These are phyloP conservation scores for Albula goreensis DNA, from an alignment of 2,113 vertebrate genomes.

Conservation along the genomic window DNA sequence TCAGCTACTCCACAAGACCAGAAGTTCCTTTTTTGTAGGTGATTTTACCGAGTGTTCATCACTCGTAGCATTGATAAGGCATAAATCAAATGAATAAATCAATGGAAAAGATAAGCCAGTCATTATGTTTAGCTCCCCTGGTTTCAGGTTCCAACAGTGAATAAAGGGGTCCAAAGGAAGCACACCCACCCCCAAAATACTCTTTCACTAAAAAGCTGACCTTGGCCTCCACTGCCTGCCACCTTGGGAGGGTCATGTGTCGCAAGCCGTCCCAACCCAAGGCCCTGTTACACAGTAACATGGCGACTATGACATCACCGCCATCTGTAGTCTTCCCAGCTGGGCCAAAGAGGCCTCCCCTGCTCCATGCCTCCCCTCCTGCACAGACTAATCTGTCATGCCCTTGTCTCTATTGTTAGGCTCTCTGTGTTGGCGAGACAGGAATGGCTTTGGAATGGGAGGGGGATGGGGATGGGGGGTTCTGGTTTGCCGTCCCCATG, in stretches of 20 bases:
- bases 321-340: slow-evolving; percentile 31
- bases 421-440: slow-evolving; percentile 13
- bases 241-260: slow-evolving; percentile 46
- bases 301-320: slow-evolving; percentile 1
- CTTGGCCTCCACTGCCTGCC: slow-evolving; percentile 1
- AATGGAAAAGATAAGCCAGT: too few relatives aligned
- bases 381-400: slow-evolving; percentile 33
- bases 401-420: slow-evolving; percentile 8
- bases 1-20: too few relatives aligned
- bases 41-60: too few relatives aligned
- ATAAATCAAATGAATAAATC: too few relatives aligned
- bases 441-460: slow-evolving; percentile 7
- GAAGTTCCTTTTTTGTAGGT: too few relatives aligned
- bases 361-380: not conserved
- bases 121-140: not conserved
- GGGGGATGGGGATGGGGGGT: not conserved
- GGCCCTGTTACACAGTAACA: not conserved
- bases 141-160: not conserved
- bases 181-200: not conserved
- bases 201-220: not conserved
- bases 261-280: not conserved
- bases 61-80: too few relatives aligned
- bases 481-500: not conserved
- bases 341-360: slow-evolving; percentile 14
- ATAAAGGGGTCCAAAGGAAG: not conserved